phyloP scores from a whole-genome alignment of 2,113 vertebrate species.

The Plotosus lineatus region DNA sequence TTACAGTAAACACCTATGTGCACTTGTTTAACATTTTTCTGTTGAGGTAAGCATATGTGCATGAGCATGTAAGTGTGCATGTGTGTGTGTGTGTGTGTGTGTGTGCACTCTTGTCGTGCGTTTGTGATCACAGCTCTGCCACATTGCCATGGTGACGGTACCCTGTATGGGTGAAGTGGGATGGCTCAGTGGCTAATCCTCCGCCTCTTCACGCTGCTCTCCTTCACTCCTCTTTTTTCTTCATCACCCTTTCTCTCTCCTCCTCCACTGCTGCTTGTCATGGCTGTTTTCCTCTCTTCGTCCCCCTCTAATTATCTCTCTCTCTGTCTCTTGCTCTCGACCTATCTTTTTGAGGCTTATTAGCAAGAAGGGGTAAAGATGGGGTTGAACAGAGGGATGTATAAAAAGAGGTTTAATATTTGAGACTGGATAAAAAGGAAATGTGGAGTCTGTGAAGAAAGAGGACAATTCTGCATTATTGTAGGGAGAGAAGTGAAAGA shows the following conservation, averaged over 20 bases:
- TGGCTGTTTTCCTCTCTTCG: conserved; percentile 12
- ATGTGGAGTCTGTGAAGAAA: background rate
- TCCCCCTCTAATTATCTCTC: conserved; percentile 62
- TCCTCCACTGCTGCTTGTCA: conserved; percentile 13
- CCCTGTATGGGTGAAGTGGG: conserved; percentile 76
- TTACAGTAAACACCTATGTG: background rate
- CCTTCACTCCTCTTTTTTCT: conserved; percentile 32
- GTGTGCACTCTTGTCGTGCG: conserved; percentile 67
- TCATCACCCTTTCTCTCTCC: conserved; percentile 65
- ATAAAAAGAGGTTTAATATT: background rate
- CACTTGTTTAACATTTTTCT: conserved; percentile 9
- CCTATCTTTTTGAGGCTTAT: conserved; percentile 49
- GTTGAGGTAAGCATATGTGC: conserved; percentile 14
- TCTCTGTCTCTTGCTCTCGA: background rate
- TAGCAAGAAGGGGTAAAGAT: conserved; percentile 27
- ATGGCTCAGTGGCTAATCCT: conserved; percentile 76
- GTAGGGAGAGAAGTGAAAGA: conserved; percentile 57
- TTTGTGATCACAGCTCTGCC: conserved; percentile 76
- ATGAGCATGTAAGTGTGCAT: conserved; percentile 40
- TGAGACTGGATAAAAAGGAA: background rate
- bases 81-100: conserved; percentile 42
- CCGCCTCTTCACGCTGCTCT: conserved; percentile 59
- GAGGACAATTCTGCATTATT: background rate
- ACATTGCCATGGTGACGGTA: conserved; percentile 79
- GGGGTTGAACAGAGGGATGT: background rate